These are phyloP conservation scores for Drosophila aldrichi DNA, from an alignment of 2,888 invertebrate genomes.

Conservation along the genomic window DNA sequence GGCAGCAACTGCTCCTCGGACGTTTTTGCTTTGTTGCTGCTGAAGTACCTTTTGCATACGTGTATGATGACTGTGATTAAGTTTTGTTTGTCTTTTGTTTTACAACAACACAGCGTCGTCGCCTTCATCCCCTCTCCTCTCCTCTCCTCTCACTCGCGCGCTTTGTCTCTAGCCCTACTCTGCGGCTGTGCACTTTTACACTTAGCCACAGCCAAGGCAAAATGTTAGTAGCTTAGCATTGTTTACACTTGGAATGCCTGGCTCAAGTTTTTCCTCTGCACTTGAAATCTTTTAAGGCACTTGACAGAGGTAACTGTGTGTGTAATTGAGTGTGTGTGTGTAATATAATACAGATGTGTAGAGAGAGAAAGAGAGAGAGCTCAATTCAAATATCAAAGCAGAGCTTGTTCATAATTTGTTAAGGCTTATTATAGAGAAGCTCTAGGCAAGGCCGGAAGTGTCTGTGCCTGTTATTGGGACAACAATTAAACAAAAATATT, in stretches of 20 bases:
- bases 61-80: conserved; percentile 68
- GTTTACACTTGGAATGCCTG: conserved; percentile 56
- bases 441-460: conserved; percentile 8
- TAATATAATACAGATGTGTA: not conserved
- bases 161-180: not conserved
- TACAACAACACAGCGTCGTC: not conserved
- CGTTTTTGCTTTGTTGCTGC: conserved; percentile 5
- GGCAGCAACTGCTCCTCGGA: conserved; percentile 25
- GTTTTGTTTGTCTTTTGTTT: conserved; percentile 60
- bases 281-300: conserved; percentile 63
- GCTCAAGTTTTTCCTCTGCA: conserved; percentile 61
- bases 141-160: not conserved
- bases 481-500: not conserved
- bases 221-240: conserved; percentile 55
- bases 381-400: conserved; percentile 10
- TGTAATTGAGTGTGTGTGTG: not conserved
- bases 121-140: not conserved
- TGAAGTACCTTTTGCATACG: conserved; percentile 53
- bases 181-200: conserved; percentile 38
- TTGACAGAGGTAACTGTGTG: conserved; percentile 17
- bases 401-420: conserved; percentile 18
- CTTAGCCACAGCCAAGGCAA: conserved; percentile 51
- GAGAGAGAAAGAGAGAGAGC: not conserved
- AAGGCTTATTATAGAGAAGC: conserved; percentile 16
- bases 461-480: not conserved